These are phyloP conservation scores for Caradrina kadenii DNA, from an alignment of 2,888 invertebrate species.

Conservation along the genomic window DNA sequence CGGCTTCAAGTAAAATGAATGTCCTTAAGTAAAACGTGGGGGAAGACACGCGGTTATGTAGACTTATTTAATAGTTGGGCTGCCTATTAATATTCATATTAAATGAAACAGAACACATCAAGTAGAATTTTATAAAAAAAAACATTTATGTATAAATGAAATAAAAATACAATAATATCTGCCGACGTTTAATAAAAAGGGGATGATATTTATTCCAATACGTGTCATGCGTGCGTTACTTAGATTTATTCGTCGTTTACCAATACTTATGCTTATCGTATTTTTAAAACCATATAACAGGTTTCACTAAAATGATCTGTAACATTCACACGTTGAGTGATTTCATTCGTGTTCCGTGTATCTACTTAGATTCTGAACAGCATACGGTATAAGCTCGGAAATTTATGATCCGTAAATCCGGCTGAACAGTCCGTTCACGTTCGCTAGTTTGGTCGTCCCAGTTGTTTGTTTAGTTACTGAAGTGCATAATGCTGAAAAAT, in stretches of 20 bases:
- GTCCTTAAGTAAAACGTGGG: background rate
- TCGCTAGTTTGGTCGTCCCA: slow-evolving; percentile 1
- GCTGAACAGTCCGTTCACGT: slow-evolving; percentile 27
- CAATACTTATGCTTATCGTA: background rate
- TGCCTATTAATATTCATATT: background rate
- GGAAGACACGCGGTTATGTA: background rate
- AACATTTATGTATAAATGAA: background rate
- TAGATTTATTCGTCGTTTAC: background rate
- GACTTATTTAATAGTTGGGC: background rate
- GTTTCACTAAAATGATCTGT: background rate
- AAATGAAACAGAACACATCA: background rate
- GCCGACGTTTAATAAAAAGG: background rate
- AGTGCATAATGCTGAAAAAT: slow-evolving; percentile 36
- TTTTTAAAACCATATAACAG: no score
- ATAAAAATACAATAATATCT: background rate
- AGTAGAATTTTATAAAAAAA: background rate
- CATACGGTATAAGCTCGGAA: slow-evolving; percentile 23
- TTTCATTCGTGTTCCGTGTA: slow-evolving; percentile 13
- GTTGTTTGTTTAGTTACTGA: slow-evolving; percentile 23
- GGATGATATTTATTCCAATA: background rate
- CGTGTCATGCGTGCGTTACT: background rate
- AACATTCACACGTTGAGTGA: slow-evolving; percentile 1
- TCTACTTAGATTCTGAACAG: slow-evolving; percentile 2
- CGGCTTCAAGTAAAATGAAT: slow-evolving; percentile 35
- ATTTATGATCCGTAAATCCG: slow-evolving; percentile 38